phyloP scores from a whole-genome alignment of 1,140 invertebrate species.

The Piezodorus guildinii region DNA sequence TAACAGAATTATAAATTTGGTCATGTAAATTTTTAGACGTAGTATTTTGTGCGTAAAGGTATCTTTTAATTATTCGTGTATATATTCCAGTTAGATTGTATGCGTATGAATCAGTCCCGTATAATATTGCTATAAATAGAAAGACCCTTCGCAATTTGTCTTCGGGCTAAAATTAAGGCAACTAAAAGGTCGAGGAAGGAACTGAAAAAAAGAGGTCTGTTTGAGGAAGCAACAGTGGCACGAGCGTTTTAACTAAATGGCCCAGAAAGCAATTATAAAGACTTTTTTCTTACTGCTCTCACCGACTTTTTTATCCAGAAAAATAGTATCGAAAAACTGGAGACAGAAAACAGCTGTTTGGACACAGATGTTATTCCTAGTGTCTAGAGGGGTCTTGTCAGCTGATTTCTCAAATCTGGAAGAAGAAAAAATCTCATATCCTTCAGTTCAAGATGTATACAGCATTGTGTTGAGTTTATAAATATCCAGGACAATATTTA shows the following conservation, averaged over 20 bases:
- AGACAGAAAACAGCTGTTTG: not conserved
- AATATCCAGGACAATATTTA: no score
- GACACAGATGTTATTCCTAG: not conserved
- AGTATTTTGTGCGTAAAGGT: no score
- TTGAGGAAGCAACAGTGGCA: not conserved
- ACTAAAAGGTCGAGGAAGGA: not conserved
- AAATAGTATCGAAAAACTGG: not conserved
- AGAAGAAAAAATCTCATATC: no score
- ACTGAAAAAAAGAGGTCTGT: not conserved
- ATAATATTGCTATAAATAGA: no score
- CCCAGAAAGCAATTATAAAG: not conserved
- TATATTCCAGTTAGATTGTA: no score
- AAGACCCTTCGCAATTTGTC: not conserved
- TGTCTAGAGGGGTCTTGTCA: not conserved
- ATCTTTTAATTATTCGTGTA: no score
- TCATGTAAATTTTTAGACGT: no score
- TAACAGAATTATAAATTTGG: no score
- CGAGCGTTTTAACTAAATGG: slow-evolving; percentile 7
- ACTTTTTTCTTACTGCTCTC: not conserved
- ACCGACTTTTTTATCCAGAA: not conserved
- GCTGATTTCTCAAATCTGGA: no score
- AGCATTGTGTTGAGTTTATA: no score
- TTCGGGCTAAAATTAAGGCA: not conserved
- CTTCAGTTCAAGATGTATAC: no score
- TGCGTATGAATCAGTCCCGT: no score